Conservation (phyloP, 2,888 invertebrate species). For the Nemoura dubitans region DNA sequence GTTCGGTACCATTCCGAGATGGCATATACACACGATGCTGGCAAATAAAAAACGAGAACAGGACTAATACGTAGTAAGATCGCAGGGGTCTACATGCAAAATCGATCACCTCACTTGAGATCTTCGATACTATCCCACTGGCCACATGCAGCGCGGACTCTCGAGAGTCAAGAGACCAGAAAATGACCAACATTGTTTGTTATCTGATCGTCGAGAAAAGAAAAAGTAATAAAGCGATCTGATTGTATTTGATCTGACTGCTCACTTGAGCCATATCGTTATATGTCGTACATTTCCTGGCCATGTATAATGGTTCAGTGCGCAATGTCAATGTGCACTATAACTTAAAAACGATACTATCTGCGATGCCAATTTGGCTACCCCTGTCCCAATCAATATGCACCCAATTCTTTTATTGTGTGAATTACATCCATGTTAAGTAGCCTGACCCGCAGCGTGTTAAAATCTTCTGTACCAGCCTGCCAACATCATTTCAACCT, state of each 20-base stretch:
- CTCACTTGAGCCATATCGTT: not conserved
- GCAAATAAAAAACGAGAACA: not conserved
- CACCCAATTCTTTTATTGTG: slow-evolving; percentile 15
- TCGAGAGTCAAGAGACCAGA: not conserved
- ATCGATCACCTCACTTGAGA: not conserved
- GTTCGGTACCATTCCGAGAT: not conserved
- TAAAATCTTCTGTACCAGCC: not conserved
- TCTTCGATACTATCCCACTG: not conserved
- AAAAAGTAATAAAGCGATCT: not conserved
- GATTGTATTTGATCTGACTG: not conserved
- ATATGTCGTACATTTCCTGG: not conserved
- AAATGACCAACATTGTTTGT: not conserved
- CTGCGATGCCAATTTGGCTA: not conserved
- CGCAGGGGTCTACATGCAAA: slow-evolving; percentile 3
- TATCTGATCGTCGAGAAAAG: not conserved
- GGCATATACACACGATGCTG: not conserved
- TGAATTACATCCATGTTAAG: slow-evolving; percentile 28
- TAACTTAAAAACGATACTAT: not conserved
- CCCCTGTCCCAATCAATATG: slow-evolving; percentile 2
- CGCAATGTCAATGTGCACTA: too few relatives aligned
- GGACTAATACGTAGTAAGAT: not conserved
- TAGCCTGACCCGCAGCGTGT: not conserved
- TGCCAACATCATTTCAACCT: slow-evolving; percentile 7
- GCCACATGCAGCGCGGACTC: not conserved
- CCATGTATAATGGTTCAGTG: not conserved